Base-by-base conservation (phyloP, 2,888 invertebrate genomes). In the Gasteruption jaculator region DNA sequence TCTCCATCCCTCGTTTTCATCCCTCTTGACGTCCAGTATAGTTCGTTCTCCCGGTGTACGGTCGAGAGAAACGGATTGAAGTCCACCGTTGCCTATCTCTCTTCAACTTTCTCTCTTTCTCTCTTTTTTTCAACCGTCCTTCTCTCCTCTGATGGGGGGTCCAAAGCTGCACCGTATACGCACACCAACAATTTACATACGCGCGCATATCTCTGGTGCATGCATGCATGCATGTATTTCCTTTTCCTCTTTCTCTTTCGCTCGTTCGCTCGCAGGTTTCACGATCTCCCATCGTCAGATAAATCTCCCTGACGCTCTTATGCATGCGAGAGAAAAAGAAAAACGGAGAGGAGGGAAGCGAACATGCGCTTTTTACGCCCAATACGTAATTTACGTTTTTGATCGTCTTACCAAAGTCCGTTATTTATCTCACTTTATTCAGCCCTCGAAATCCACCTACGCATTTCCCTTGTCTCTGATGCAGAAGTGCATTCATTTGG, bases 241-340 rank as follows among this genome's bases (percentile, higher is more conserved):
- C n/a, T n/a, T n/a, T n/a, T n/a, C n/a, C n/a, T n/a, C n/a, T n/a
- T 31, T 26, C 49, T 49, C 47, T 46, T 49, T 49, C 51, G 50
- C 51, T 46, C 52, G 52, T 49, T 46, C 49, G 48, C 49, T 43
- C 47, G 50, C 53, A 46, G 21, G 55, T 59, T 61, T 60, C 57
- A 50, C 54, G 59, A 61, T 63, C 58, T 60, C 60, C 57, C 62
- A 63, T 61, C 60, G 64, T 48, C 58, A 58, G 63, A 68, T 68
- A 68, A 66, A 67, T 67, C 63, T 64, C 62, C 45, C 55, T 53
- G 62, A 58, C 59, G 63, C 58, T n/a, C n/a, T 65, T 62, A 61
- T 60, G 58, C 55, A 56, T 48, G 52, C 49, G 41, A 47, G 45
- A 52, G 39, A 46, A 27, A 45, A 38, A 36, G 29, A 34, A 39